Conservation (phyloP, 2,888 invertebrate species). For the Cecidostiba fungosa region DNA sequence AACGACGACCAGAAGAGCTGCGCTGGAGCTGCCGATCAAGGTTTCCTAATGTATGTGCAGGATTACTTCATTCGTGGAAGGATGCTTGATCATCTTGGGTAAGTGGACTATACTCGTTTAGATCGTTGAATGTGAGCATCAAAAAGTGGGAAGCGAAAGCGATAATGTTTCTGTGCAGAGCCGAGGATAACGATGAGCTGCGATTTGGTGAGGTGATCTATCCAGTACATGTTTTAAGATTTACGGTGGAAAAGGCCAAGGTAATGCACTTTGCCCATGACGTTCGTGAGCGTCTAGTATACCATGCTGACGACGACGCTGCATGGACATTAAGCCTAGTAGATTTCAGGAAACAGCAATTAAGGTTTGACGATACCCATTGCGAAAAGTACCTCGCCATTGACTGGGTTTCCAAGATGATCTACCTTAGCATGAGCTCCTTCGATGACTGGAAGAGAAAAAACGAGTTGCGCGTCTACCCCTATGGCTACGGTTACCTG, state of each 20-base stretch:
- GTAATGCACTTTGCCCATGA: not conserved
- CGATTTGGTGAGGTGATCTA: not conserved
- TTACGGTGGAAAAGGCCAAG: not conserved
- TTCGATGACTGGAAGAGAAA: not conserved
- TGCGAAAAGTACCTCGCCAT: no score
- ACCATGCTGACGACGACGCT: not conserved
- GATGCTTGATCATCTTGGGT: not conserved
- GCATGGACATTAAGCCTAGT: not conserved
- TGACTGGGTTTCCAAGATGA: not conserved
- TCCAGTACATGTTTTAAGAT: not conserved
- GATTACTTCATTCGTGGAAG: not conserved
- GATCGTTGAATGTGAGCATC: not conserved
- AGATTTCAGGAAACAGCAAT: not conserved
- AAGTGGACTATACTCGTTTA: not conserved
- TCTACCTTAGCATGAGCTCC: not conserved
- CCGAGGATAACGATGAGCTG: not conserved
- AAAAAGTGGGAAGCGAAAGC: not conserved
- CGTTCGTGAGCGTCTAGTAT: not conserved
- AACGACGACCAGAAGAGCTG: slow-evolving; percentile 18
- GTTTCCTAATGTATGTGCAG: not conserved
- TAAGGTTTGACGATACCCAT: no score
- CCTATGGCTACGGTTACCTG: not conserved
- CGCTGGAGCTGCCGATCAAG: not conserved
- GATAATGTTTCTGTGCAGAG: no score
- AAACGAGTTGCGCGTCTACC: not conserved